A percentile compares a stretch with the other conserved stretches of the same genome.
phyloP scores from a whole-genome alignment of 2,113 vertebrate genomes.

The Dasyornis broadbenti region DNA sequence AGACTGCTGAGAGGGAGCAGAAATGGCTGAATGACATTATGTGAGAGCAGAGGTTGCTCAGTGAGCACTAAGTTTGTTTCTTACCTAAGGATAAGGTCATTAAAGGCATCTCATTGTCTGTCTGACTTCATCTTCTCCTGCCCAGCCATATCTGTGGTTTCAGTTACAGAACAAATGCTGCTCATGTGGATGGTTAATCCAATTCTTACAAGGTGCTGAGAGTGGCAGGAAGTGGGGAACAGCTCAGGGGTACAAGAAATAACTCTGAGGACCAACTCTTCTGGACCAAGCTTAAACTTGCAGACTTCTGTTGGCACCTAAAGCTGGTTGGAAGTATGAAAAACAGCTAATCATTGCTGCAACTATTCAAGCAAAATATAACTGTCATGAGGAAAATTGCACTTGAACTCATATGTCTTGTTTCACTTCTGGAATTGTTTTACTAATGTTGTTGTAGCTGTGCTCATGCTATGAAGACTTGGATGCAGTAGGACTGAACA shows the following conservation, averaged over 20 bases:
- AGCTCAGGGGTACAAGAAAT: neutral
- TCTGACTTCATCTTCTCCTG: neutral
- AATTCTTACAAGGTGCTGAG: neutral
- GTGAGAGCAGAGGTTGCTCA: neutral
- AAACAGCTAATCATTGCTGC: neutral
- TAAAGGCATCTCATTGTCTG: neutral
- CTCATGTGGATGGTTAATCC: neutral
- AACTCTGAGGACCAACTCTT: neutral
- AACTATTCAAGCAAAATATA: neutral
- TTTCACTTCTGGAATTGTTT: neutral
- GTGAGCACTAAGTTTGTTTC: neutral
- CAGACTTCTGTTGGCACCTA: neutral
- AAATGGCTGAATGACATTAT: neutral
- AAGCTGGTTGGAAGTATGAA: neutral
- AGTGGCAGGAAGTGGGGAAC: neutral
- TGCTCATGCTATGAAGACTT: neutral
- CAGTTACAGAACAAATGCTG: neutral
- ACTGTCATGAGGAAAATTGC: neutral
- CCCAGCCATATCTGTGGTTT: neutral
- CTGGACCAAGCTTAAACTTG: neutral
- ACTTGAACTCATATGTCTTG: accelerated
- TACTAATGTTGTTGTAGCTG: neutral
- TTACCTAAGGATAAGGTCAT: neutral
- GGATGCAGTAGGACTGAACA: neutral
- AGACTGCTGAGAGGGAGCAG: neutral